A percentile compares a stretch with the other conserved stretches of the same genome.
Evolutionary conservation across 2,888 invertebrate species (phyloP).

Genomic region (Scaptomyza tumidula): DNA sequence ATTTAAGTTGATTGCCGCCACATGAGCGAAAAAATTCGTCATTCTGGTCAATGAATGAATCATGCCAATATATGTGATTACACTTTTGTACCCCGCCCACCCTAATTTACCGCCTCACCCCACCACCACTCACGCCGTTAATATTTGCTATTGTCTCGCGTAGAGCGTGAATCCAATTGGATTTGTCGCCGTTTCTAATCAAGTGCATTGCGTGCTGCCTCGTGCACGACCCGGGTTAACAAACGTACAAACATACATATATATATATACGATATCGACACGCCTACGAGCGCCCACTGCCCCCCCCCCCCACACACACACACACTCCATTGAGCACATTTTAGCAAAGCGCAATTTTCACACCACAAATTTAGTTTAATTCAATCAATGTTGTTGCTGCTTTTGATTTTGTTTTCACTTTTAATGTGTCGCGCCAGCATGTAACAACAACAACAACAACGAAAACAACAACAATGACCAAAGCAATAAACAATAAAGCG

Average conservation of each 20-base stretch:
- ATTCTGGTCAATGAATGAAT: slow-evolving; percentile 11
- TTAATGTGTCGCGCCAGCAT: slow-evolving; percentile 35
- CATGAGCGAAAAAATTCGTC: background rate
- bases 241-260: background rate
- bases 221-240: slow-evolving; percentile 43
- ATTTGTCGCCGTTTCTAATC: slow-evolving; percentile 71
- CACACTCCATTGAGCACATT: too few species aligned
- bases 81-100: background rate
- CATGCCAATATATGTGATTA: slow-evolving; percentile 19
- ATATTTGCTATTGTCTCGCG: background rate
- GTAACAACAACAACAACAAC: slow-evolving; percentile 21
- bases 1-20: slow-evolving; percentile 4
- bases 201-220: slow-evolving; percentile 36
- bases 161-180: slow-evolving; percentile 47
- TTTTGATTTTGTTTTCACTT: slow-evolving; percentile 37
- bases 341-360: slow-evolving; percentile 9
- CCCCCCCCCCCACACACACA: background rate
- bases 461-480: slow-evolving; percentile 3
- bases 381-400: slow-evolving; percentile 55
- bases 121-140: too few species aligned
- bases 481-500: slow-evolving; percentile 17
- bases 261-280: background rate
- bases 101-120: too few species aligned
- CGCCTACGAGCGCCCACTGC: background rate
- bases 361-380: slow-evolving; percentile 48